Percentiles rank a stretch among this genome's conserved stretches.
phyloP scores from a whole-genome alignment of 2,797 vertebrate genomes.

The Agapornis canus region DNA sequence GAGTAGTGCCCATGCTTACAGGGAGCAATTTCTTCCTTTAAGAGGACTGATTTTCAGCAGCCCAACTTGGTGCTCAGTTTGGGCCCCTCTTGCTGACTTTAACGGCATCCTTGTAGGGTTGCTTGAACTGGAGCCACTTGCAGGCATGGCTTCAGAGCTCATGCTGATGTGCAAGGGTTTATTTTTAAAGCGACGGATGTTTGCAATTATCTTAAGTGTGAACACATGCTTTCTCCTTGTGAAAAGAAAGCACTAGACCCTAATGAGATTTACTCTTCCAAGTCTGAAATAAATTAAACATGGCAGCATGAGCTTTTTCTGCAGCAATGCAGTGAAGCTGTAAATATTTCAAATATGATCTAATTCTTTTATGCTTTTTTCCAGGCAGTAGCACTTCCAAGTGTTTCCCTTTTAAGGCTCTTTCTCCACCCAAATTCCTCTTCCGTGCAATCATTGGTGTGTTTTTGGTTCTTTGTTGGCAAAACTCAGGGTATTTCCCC shows the following conservation, averaged over 20 bases:
- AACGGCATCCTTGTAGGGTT: neutral
- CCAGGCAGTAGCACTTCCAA: neutral
- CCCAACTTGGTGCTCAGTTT: neutral
- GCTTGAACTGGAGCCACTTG: neutral
- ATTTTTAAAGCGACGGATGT: neutral
- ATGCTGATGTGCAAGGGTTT: neutral
- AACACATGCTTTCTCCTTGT: slow-evolving; percentile 44
- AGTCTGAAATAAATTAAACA: slow-evolving; percentile 50
- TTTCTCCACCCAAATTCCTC: neutral
- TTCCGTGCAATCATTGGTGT: neutral
- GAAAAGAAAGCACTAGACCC: slow-evolving; percentile 5
- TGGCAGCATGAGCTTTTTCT: neutral
- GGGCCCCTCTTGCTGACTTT: neutral
- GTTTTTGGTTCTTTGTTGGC: neutral
- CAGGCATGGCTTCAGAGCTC: neutral
- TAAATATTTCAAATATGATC: slow-evolving; percentile 48
- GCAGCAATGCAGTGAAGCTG: neutral
- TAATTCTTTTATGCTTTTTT: neutral
- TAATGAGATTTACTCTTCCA: slow-evolving; percentile 51
- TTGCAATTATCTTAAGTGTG: slow-evolving; percentile 46
- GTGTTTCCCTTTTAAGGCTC: neutral
- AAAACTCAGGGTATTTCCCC: neutral
- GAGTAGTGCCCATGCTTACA: neutral
- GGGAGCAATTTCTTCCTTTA: neutral
- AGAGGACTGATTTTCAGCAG: neutral